Conservation (phyloP, 2,888 invertebrate genomes). For the Hetaerina titia region DNA sequence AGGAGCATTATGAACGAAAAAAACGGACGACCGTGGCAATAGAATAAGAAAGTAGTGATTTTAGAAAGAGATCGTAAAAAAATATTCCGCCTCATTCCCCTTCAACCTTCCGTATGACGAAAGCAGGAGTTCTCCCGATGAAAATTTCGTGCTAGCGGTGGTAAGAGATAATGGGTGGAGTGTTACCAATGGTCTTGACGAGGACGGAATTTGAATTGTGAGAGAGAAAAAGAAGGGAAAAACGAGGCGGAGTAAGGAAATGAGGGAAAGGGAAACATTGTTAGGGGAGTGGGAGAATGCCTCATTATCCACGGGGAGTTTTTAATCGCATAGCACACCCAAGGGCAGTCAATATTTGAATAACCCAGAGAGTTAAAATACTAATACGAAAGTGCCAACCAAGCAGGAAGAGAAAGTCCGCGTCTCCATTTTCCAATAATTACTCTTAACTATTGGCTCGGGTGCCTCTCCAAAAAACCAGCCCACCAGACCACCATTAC, state of each 20-base stretch:
- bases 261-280: no score
- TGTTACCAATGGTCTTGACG: no score
- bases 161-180: neutral
- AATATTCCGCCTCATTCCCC: neutral
- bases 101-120: neutral
- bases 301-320: neutral
- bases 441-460: no score
- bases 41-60: neutral
- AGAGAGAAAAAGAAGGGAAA: neutral
- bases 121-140: neutral
- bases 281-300: neutral
- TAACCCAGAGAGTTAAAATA: neutral
- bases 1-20: neutral
- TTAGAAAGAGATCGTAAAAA: neutral
- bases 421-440: no score
- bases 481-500: no score
- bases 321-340: neutral
- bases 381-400: neutral
- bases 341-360: conserved; percentile 9
- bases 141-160: neutral
- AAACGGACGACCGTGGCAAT: neutral
- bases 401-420: neutral
- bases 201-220: neutral
- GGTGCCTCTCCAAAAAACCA: no score
- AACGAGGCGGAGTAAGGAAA: no score